Base-by-base conservation (phyloP, 2,888 invertebrate genomes). In the Drosophila neonasuta region DNA sequence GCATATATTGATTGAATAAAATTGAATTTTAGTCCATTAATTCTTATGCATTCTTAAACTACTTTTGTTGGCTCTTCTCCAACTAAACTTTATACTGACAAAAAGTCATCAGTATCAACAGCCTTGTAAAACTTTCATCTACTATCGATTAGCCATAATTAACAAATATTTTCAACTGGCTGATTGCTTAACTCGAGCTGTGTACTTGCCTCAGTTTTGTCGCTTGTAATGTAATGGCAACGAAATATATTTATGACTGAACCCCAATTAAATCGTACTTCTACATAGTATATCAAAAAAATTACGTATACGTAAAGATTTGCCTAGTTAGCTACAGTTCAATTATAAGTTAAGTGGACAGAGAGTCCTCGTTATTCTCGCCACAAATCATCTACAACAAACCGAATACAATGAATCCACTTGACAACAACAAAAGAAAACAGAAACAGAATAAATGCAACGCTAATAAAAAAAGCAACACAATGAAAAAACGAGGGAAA, bases 301-400 rank as follows among this genome's bases (percentile, higher is more conserved):
- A 41, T 48, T 49, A 45, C 58, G 29, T 52, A 48, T 49, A 45
- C 58, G 20, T 52, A 34, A 51, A 45, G 41, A 24, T 24, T 60
- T 46, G 32, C 20, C 54, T 55, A 55, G 32, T 44, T 44, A 34
- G 32, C 32, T 44, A 36, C 24, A 54, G 29, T 74, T 36, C 59
- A 71, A 49, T 63, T 62, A 62, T 51, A 48, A 62, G 62, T 64
- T 51, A 48, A 52, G 52, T 41, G 39, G 58, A 41, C 66, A 50
- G 48, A 52, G 57, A 39, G 36, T 48, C 42, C 68, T 48, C 44
- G 42, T 55, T 17, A 17, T 42, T n/a, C 15, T 42, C 60, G 54
- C 29, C 56, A 69, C 57, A 68, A 69, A 39, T 57, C 57, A 62
- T 49, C 41, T 45, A 29, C 54, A 36, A 49, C 64, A 55, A 70